Base-by-base conservation (phyloP, 2,113 vertebrate species). In the Catagonus wagneri region DNA sequence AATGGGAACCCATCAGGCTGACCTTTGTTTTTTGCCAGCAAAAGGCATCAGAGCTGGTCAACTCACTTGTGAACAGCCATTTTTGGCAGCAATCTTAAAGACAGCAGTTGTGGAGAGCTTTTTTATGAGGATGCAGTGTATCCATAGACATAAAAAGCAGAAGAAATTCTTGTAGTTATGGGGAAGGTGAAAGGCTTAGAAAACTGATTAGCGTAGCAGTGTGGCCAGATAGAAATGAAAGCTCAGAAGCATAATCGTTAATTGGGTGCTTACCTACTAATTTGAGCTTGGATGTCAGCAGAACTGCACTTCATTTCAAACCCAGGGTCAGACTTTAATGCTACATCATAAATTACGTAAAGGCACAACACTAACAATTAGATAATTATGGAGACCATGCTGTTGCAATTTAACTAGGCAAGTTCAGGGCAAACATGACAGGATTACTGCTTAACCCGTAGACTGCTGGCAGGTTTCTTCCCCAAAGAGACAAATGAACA, bases 191-290 rank as follows among this genome's bases (percentile, higher is more conserved):
- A 98, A 98, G 96, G 97, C 98, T 98, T 97, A 94, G 97, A 98
- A 98, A 98, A 98, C 98, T 98, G 98, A 98, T 98, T 98, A 98
- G 98, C 96, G n/a, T 98, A 98, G 98, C 98, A 98, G 98, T 98
- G 98, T 97, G 98, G 98, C 98, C 98, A 97, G 98, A 98, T 97
- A 97, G 98, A 98, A 98, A 98, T 97, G 98, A 98, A 98, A 98
- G 98, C 98, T 98, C 98, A 96, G 98, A 97, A 97, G 98, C 98
- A 96, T 97, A 98, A 98, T 98, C 96, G 94, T 98, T 99, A 98
- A 98, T 99, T 98, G 98, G 98, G 98, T 98, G 98, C 98, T 98
- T 98, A 98, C 98, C 98, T 98, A 98, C 98, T 98, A 98, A 98
- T 99, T 98, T 99, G 98, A 98, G 98, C 98, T 97, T 96, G 98